Evolutionary conservation across 92 coral and sea anemone genomes (phyloP).

Genomic region (Bergia sp.): DNA sequence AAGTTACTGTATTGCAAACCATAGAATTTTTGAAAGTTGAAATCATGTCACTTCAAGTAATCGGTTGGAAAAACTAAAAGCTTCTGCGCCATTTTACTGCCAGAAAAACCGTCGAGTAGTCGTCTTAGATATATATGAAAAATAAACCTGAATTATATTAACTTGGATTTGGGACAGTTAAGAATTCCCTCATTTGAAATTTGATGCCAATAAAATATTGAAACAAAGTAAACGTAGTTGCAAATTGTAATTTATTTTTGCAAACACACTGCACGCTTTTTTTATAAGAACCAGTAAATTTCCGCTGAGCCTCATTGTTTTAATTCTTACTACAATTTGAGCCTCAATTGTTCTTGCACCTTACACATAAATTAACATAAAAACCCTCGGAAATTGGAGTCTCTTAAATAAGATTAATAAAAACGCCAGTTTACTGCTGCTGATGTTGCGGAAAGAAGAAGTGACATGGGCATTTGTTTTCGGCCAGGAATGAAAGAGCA

Average conservation of each 20-base stretch:
- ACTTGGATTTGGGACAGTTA: neutral
- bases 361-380: too few species aligned
- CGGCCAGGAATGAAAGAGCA: too few species aligned
- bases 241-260: neutral
- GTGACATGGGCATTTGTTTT: too few species aligned
- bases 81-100: neutral
- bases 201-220: neutral
- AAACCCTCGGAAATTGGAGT: neutral
- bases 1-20: too few species aligned
- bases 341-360: too few species aligned
- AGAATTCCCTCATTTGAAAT: neutral
- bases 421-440: too few species aligned
- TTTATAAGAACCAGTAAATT: too few species aligned
- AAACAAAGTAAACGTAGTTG: neutral
- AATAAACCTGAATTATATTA: neutral
- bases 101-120: neutral
- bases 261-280: neutral
- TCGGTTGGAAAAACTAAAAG: neutral
- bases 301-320: too few species aligned
- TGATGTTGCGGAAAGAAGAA: too few species aligned
- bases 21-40: too few species aligned
- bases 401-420: too few species aligned
- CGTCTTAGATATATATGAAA: neutral
- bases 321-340: too few species aligned
- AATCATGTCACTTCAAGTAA: neutral